Conservation (phyloP, 1,140 invertebrate species). For the Pseudobourletiella spinata region DNA sequence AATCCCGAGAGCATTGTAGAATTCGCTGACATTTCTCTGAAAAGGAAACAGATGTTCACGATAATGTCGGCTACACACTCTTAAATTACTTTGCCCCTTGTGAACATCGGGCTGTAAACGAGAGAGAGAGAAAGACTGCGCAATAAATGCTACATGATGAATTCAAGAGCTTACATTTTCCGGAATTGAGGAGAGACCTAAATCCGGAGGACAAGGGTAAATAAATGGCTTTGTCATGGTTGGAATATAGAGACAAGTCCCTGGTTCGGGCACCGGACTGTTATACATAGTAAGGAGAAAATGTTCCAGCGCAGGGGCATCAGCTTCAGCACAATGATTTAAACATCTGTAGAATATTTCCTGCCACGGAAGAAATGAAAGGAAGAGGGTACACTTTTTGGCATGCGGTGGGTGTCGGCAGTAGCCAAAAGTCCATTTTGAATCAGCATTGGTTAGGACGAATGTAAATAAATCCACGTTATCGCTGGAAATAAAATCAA, state of each 20-base stretch:
- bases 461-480: constrained; percentile 81
- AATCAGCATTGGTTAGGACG: constrained; percentile 83
- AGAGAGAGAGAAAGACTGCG: too few species aligned
- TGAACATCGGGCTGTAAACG: too few species aligned
- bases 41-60: constrained; percentile 46
- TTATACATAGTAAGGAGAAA: constrained; percentile 60
- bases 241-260: constrained; percentile 45
- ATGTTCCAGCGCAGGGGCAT: constrained; percentile 46
- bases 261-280: constrained; percentile 50
- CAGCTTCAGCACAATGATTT: constrained; percentile 47
- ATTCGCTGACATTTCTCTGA: constrained; percentile 89
- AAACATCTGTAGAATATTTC: constrained; percentile 77
- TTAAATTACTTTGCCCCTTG: too few species aligned
- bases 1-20: constrained; percentile 85
- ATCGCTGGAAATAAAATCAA: constrained; percentile 47
- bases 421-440: constrained; percentile 93
- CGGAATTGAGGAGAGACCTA: constrained; percentile 80
- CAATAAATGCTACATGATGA: too few species aligned
- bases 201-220: constrained; percentile 65
- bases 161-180: constrained; percentile 69
- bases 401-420: constrained; percentile 80
- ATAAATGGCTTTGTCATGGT: constrained; percentile 47
- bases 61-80: too few species aligned
- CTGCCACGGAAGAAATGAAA: constrained; percentile 88
- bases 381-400: constrained; percentile 62